Conservation (phyloP, 2,113 vertebrate genomes). For the Macquaria australasica region DNA sequence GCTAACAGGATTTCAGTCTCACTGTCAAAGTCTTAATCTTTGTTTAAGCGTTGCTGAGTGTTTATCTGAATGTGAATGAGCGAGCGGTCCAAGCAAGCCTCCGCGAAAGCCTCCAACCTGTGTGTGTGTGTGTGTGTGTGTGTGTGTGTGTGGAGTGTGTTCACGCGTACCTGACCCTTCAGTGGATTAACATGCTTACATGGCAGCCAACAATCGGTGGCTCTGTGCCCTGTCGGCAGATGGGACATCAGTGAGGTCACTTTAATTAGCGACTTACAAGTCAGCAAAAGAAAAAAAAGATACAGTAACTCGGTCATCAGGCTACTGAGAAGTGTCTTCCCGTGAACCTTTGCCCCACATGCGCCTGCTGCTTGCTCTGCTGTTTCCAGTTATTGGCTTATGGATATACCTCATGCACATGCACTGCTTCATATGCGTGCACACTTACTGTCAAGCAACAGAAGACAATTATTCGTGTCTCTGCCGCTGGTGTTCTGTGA, state of each 20-base stretch:
- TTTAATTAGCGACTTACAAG: slow-evolving; percentile 73
- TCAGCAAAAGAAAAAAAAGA: slow-evolving; percentile 8
- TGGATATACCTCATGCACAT: slow-evolving; percentile 4
- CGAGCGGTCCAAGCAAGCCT: background rate
- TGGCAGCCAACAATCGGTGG: slow-evolving; percentile 46
- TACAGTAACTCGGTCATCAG: slow-evolving; percentile 25
- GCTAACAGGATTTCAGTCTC: slow-evolving; percentile 54
- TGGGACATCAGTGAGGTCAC: slow-evolving; percentile 68
- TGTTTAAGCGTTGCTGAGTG: slow-evolving; percentile 41
- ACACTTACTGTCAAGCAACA: background rate
- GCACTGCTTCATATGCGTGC: background rate
- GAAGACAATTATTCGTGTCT: background rate
- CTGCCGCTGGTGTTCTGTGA: background rate
- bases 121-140: background rate
- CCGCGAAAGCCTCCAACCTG: background rate
- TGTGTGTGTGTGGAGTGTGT: slow-evolving; percentile 25
- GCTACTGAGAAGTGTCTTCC: slow-evolving; percentile 25
- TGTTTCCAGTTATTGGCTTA: slow-evolving; percentile 43
- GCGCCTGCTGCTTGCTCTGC: slow-evolving; percentile 33
- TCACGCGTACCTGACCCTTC: slow-evolving; percentile 49
- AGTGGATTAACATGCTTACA: slow-evolving; percentile 58
- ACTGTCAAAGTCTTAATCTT: slow-evolving; percentile 59
- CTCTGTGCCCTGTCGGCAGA: slow-evolving; percentile 56
- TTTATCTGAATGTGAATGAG: slow-evolving; percentile 48
- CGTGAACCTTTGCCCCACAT: slow-evolving; percentile 55